Evolutionary conservation across 2,888 invertebrate species (phyloP).

Genomic region (Melitaea athalia): DNA sequence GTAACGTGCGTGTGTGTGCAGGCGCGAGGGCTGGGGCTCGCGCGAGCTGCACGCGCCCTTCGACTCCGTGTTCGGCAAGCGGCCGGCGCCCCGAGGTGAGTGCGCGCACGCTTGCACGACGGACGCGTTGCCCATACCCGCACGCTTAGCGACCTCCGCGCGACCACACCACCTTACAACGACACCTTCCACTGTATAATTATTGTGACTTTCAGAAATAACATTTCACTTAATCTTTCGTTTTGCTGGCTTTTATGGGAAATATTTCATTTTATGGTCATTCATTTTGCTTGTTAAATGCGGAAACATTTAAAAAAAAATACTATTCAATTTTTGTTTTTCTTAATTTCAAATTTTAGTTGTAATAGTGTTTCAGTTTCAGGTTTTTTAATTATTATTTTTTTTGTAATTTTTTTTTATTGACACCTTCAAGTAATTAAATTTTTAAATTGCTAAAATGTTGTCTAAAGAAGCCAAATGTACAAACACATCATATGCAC

Average conservation of each 20-base stretch:
- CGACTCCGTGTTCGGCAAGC: conserved; percentile 86
- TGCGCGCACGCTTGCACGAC: conserved; percentile 46
- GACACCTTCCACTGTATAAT: neutral
- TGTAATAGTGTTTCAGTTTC: too few species aligned
- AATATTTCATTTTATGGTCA: too few species aligned
- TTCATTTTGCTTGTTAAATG: too few species aligned
- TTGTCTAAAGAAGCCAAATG: neutral
- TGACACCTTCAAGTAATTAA: too few species aligned
- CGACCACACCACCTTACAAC: conserved; percentile 11
- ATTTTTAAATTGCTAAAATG: neutral
- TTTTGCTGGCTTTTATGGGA: too few species aligned
- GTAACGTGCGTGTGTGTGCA: conserved; percentile 41
- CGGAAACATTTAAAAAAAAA: too few species aligned
- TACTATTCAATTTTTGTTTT: too few species aligned
- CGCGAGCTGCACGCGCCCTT: conserved; percentile 88
- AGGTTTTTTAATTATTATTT: too few species aligned
- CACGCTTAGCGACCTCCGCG: conserved; percentile 32
- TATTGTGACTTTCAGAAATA: neutral
- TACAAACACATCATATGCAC: conserved; percentile 30
- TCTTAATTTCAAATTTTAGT: too few species aligned
- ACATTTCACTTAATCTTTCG: too few species aligned
- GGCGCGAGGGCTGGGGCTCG: conserved; percentile 82
- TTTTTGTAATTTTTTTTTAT: too few species aligned
- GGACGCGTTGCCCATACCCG: conserved; percentile 72
- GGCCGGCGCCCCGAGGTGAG: conserved; percentile 87